Evolutionary conservation across 2,797 vertebrate species (phyloP).

Genomic region (Neosilurus hyrtlii): DNA sequence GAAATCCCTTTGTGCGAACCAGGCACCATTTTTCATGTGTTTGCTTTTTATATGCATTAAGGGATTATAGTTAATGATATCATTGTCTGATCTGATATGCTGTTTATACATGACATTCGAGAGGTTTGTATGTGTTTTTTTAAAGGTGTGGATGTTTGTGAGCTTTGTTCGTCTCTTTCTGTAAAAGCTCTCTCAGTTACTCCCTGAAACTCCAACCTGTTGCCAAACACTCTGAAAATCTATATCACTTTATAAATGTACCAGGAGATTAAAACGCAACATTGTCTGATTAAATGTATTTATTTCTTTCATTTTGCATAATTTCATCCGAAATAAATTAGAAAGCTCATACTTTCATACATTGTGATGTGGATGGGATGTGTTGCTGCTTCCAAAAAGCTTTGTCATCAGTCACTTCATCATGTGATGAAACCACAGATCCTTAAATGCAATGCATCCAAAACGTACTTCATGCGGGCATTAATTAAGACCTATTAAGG

Average conservation of each 20-base stretch:
- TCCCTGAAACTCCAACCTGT: slow-evolving; percentile 57
- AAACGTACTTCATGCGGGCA: not conserved
- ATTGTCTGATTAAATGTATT: not conserved
- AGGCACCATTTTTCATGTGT: slow-evolving; percentile 18
- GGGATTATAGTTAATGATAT: slow-evolving; percentile 1
- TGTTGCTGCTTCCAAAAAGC: not conserved
- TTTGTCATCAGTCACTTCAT: not conserved
- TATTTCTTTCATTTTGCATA: not conserved
- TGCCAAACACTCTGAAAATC: slow-evolving; percentile 49
- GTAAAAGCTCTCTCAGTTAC: slow-evolving; percentile 13
- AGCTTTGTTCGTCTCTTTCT: not conserved
- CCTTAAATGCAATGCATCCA: not conserved
- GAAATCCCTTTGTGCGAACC: slow-evolving; percentile 35
- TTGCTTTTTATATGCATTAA: slow-evolving; percentile 16
- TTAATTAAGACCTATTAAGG: slow-evolving; percentile 34
- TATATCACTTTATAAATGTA: slow-evolving; percentile 2
- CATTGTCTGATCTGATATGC: not conserved
- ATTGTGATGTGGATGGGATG: not conserved
- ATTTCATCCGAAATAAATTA: not conserved
- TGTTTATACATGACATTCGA: not conserved
- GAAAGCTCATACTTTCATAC: not conserved
- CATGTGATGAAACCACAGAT: not conserved
- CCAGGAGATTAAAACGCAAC: not conserved
- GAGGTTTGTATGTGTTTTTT: not conserved
- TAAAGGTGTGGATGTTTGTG: not conserved